These are phyloP conservation scores for Pocillopora verrucosa DNA, from an alignment of 64 coral and sea anemone genomes.

Conservation along the genomic window DNA sequence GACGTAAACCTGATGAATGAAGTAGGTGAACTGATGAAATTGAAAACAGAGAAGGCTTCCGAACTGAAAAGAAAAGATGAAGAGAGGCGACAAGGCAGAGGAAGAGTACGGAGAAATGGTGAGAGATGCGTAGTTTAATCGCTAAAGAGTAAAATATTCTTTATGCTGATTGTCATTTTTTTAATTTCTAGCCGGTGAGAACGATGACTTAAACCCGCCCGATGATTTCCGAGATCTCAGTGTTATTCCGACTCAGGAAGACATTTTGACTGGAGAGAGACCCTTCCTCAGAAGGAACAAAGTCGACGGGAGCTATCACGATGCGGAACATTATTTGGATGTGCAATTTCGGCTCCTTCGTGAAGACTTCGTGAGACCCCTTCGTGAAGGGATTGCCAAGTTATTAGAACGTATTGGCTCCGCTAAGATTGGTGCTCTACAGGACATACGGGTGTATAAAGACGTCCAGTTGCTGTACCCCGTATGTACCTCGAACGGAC, in stretches of 20 bases:
- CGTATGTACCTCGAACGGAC: conserved; percentile 40
- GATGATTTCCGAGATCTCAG: conserved; percentile 64
- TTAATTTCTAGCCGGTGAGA: background rate
- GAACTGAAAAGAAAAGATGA: conserved; percentile 53
- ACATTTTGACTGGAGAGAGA: conserved; percentile 31
- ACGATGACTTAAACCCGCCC: conserved; percentile 46
- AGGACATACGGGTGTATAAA: conserved; percentile 75
- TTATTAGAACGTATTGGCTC: conserved; percentile 26
- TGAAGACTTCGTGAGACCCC: conserved; percentile 71
- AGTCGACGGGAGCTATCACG: conserved; percentile 50
- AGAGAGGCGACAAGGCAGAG: conserved; percentile 9
- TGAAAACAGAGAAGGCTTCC: conserved; percentile 31
- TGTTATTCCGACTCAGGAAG: conserved; percentile 57
- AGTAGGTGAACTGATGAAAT: conserved; percentile 20
- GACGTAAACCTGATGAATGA: background rate
- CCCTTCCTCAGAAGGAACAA: conserved; percentile 74
- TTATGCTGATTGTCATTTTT: background rate
- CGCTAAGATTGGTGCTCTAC: background rate
- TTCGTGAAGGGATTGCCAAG: conserved; percentile 64
- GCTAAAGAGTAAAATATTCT: background rate
- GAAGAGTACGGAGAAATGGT: conserved; percentile 13
- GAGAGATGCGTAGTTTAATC: background rate
- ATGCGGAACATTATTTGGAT: conserved; percentile 78
- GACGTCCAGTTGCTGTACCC: conserved; percentile 49
- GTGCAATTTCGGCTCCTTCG: conserved; percentile 79